These are phyloP conservation scores for Hycleus phaleratus DNA, from an alignment of 1,140 invertebrate genomes.

Conservation along the genomic window DNA sequence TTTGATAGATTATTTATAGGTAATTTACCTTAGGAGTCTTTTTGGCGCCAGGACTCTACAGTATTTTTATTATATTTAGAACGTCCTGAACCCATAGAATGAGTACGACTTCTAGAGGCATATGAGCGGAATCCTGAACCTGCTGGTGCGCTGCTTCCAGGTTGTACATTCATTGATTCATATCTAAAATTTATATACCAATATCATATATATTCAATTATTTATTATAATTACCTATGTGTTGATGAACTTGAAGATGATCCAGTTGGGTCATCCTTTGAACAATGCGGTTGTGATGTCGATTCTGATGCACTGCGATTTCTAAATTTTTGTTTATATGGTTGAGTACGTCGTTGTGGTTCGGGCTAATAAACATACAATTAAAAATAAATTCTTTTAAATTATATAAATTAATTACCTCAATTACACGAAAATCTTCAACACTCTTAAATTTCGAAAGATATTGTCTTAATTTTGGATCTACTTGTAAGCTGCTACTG, in stretches of 20 bases:
- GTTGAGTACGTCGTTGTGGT: slow-evolving; percentile 26
- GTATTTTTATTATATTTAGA: slow-evolving; percentile 26
- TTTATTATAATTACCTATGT: not conserved
- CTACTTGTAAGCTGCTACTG: slow-evolving; percentile 67
- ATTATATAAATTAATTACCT: slow-evolving; percentile 37
- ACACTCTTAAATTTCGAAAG: slow-evolving; percentile 87
- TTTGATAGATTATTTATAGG: slow-evolving; percentile 9
- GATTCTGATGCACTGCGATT: slow-evolving; percentile 30
- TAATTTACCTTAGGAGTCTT: slow-evolving; percentile 16
- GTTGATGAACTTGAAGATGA: slow-evolving; percentile 3
- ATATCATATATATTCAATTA: not conserved
- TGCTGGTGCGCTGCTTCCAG: slow-evolving; percentile 38
- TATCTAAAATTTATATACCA: slow-evolving; percentile 3
- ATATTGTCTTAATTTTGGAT: slow-evolving; percentile 69
- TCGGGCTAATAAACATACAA: slow-evolving; percentile 32
- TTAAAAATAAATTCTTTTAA: slow-evolving; percentile 41
- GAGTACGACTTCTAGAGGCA: slow-evolving; percentile 28
- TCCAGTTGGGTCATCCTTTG: slow-evolving; percentile 7
- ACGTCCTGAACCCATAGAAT: slow-evolving; percentile 42
- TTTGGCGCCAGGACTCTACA: slow-evolving; percentile 36
- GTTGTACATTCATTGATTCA: slow-evolving; percentile 20
- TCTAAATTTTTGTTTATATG: slow-evolving; percentile 17
- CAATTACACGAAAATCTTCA: slow-evolving; percentile 85
- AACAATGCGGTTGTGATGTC: slow-evolving; percentile 18
- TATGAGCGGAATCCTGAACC: slow-evolving; percentile 29